Conservation (phyloP, 2,113 vertebrate species). For the Coptodon bakossiorum region DNA sequence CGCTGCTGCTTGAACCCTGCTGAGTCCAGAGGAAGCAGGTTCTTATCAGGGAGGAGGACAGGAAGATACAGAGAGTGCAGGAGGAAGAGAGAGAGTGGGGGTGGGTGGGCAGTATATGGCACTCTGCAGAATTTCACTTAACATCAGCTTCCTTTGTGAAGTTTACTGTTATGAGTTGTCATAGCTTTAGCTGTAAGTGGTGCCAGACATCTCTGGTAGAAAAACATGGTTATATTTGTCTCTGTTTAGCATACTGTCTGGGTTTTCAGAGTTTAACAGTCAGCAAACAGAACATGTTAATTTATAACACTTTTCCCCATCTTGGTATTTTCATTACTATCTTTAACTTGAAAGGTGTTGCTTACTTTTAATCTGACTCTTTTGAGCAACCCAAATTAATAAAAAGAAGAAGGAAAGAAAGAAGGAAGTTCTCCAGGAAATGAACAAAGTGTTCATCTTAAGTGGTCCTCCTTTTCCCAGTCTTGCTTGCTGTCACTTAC, state of each 20-base stretch:
- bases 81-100: conserved; percentile 40
- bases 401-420: not conserved
- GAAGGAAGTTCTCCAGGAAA: not conserved
- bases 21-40: conserved; percentile 52
- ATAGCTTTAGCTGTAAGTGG: not conserved
- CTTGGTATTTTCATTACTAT: not conserved
- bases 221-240: not conserved
- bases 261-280: not conserved
- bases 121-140: not conserved
- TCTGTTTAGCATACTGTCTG: not conserved
- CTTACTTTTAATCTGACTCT: not conserved
- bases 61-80: conserved; percentile 30
- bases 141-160: conserved; percentile 12
- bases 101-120: not conserved
- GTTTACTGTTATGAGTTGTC: not conserved
- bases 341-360: not conserved
- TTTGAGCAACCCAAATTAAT: not conserved
- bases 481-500: not conserved
- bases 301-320: not conserved
- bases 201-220: not conserved
- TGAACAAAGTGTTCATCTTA: not conserved
- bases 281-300: not conserved
- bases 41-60: conserved; percentile 53
- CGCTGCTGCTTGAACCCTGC: conserved; percentile 31
- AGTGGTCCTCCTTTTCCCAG: not conserved